Conservation (phyloP, 1,140 invertebrate species). For the Eulimnadia texana region DNA sequence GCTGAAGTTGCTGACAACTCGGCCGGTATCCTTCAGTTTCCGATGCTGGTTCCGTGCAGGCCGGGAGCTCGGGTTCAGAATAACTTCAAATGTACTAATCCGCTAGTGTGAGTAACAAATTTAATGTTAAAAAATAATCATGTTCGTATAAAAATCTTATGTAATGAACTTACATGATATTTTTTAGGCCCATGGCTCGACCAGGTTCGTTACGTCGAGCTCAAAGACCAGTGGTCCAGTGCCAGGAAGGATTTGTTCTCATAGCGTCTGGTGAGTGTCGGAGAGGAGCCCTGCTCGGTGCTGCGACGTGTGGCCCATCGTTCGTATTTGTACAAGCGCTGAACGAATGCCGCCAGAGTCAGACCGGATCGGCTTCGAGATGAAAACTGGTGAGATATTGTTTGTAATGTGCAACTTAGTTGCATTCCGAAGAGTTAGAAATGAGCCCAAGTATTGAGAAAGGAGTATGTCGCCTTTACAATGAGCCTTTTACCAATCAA, state of each 20-base stretch:
- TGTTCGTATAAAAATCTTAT: not conserved
- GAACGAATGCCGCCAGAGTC: not conserved
- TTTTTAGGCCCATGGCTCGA: conserved; percentile 1
- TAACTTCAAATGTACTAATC: conserved; percentile 15
- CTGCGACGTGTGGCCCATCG: not conserved
- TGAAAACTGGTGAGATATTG: too few species aligned
- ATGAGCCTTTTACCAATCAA: too few species aligned
- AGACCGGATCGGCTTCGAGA: too few species aligned
- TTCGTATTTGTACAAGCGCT: not conserved
- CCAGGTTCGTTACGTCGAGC: not conserved
- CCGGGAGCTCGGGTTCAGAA: conserved; percentile 4
- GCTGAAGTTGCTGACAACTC: not conserved
- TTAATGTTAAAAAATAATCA: not conserved
- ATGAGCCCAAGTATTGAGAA: too few species aligned
- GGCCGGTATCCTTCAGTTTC: not conserved
- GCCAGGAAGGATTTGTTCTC: not conserved
- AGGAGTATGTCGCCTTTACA: too few species aligned
- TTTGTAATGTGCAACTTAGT: too few species aligned
- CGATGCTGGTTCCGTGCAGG: conserved; percentile 7
- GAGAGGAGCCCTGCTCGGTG: not conserved
- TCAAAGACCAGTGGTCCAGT: not conserved
- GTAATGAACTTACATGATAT: not conserved
- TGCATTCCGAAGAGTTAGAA: too few species aligned
- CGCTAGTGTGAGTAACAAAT: conserved; percentile 2
- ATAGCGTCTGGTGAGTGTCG: conserved; percentile 8